phyloP scores from a whole-genome alignment of 2,113 vertebrate genomes.

The Syngnathoides biaculeatus region DNA sequence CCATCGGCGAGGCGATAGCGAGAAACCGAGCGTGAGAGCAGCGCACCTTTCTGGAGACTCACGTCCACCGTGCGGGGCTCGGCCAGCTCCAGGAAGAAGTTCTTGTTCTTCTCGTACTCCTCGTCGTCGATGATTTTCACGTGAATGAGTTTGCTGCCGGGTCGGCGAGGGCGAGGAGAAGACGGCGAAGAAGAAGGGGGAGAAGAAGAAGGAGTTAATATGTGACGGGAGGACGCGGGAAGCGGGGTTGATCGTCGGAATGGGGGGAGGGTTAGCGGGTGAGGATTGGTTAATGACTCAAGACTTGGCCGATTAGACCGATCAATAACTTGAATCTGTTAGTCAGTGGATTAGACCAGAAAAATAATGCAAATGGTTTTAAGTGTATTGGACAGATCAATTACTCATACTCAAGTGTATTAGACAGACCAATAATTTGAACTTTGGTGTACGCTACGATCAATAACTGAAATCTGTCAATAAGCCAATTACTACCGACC shows the following conservation, averaged over 20 bases:
- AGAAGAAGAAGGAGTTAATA: conserved; percentile 63
- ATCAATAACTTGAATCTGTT: too few relatives aligned
- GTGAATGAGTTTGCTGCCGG: conserved; percentile 95
- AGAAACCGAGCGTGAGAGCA: conserved; percentile 30
- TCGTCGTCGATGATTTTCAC: conserved; percentile 99
- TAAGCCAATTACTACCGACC: too few relatives aligned
- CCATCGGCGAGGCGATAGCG: neutral
- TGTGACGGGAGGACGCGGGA: conserved; percentile 56
- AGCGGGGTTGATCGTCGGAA: conserved; percentile 62
- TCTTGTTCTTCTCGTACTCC: conserved; percentile 99
- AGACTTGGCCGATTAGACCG: too few relatives aligned
- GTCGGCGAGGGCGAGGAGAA: conserved; percentile 60
- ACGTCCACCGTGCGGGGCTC: conserved; percentile 86
- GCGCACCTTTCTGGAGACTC: conserved; percentile 79
- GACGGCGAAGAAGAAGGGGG: conserved; percentile 28
- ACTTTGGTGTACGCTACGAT: too few relatives aligned
- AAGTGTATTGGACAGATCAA: too few relatives aligned
- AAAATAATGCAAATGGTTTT: too few relatives aligned
- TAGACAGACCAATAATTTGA: too few relatives aligned
- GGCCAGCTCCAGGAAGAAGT: conserved; percentile 99
- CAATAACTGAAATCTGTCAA: too few relatives aligned
- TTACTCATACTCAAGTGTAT: too few relatives aligned
- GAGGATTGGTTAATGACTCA: conserved; percentile 24
- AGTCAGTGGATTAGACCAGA: too few relatives aligned
- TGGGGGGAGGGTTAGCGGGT: conserved; percentile 54